Base-by-base conservation (phyloP, 1,140 invertebrate species). In the Potamilus streckersoni region DNA sequence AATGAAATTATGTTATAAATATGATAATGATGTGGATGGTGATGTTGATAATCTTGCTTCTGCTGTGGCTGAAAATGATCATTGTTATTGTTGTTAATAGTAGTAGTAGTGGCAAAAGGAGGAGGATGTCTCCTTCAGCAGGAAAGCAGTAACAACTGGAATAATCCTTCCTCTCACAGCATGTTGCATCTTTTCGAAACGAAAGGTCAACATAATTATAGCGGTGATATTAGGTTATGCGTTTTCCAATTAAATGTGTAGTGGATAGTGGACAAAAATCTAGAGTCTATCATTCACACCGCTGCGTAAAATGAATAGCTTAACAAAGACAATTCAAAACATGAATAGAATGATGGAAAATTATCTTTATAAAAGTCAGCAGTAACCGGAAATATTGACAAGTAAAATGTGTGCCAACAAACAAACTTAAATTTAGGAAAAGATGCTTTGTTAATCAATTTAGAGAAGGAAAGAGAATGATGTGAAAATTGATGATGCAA, bases 271-370 rank as follows among this genome's bases (percentile, higher is more conserved):
- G 84, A 86, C 71, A 81, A 77, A 64, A 83, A 79, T 56, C 59
- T 86, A 38, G 82, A 84, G 62, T 71, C 78, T 59, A 85, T 86
- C 57, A 73, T 86, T 16, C 58, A 71, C 17, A 79, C 83, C 3
- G 79, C 85, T 0, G 85, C 83, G 8, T 86, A 85, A 62, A 56
- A 84, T 3, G 73, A 84, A 72, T 85, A 78, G 78, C 84, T 83
- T 23, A 20, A 64, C 14, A 69, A 70, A 27, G 49, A 65, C 0
- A 59, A 38, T 5, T 17, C 73, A 79, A 19, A 80, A 82, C 61
- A 27, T 72, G 23, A 72, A 80, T 2, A 81, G 75, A 68, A 49
- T 71, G 80, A 49, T 59, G 84, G n/a, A 73, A 15, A 71, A 82
- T 11, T 80, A 80, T 11, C 72, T 86, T 64, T 83, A 82, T 6